Conservation (phyloP, 2,797 vertebrate genomes). For the Syndactyla subalaris region DNA sequence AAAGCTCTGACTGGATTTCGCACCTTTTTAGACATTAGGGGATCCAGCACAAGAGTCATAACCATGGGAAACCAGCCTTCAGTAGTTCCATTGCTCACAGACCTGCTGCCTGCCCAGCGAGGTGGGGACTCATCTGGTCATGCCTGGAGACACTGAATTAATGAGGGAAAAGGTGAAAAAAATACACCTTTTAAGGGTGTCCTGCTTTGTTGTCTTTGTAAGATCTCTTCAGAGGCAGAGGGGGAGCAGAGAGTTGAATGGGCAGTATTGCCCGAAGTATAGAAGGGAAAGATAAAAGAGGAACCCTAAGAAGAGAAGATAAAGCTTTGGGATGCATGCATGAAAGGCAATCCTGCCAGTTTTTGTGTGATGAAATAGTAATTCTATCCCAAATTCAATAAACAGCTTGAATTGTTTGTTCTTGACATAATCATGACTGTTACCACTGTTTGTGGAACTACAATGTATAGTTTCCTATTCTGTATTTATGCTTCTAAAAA, state of each 20-base stretch:
- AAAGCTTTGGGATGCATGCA: not conserved
- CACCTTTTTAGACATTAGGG: constrained; percentile 35
- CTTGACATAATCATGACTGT: not conserved
- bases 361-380: not conserved
- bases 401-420: not conserved
- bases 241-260: not conserved
- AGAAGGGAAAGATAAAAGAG: not conserved
- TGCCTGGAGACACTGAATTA: constrained; percentile 7
- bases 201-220: not conserved
- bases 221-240: not conserved
- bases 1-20: constrained; percentile 51
- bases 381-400: not conserved
- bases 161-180: not conserved
- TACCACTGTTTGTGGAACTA: not conserved
- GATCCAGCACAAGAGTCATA: constrained; percentile 25
- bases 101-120: not conserved
- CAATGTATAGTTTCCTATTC: not conserved
- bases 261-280: not conserved
- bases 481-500: not conserved
- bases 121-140: not conserved
- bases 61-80: constrained; percentile 36
- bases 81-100: constrained; percentile 55
- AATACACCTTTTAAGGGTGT: not conserved
- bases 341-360: not conserved
- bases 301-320: not conserved